phyloP scores from a whole-genome alignment of 2,888 invertebrate genomes.

The Erebia epiphron region DNA sequence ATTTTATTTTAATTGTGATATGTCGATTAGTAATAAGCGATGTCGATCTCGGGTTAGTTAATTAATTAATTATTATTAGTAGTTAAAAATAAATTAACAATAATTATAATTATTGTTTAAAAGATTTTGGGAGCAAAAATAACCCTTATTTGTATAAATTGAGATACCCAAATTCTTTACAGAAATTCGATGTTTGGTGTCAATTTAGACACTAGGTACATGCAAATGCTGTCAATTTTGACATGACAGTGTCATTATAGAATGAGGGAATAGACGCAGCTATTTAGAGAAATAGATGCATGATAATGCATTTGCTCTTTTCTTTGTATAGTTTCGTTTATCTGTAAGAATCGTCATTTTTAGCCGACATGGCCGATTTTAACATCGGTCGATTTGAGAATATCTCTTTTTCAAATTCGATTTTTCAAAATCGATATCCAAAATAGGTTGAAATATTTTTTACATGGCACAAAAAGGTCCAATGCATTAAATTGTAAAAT shows the following conservation, averaged over 20 bases:
- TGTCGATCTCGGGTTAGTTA: constrained; percentile 38
- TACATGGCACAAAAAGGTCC: background rate
- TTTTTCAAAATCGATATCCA: too few species aligned
- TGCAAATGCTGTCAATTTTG: background rate
- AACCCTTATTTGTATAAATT: background rate
- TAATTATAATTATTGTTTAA: constrained; percentile 21
- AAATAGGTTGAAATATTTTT: background rate
- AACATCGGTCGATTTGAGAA: background rate
- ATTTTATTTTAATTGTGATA: constrained; percentile 35
- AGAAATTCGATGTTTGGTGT: background rate
- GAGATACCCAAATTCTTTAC: background rate
- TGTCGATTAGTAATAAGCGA: constrained; percentile 27
- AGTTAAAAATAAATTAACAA: background rate
- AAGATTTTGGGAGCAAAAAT: constrained; percentile 37
- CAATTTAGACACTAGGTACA: background rate
- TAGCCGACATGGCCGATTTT: constrained; percentile 2
- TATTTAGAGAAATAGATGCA: background rate
- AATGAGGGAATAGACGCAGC: constrained; percentile 2
- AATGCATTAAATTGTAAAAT: background rate
- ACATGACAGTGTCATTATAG: background rate
- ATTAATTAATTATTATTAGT: background rate
- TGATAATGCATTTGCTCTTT: background rate
- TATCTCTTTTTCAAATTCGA: background rate
- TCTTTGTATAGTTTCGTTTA: background rate
- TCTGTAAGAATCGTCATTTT: background rate